Conservation (phyloP, 2,797 vertebrate genomes). For the Eulemur coronatus region DNA sequence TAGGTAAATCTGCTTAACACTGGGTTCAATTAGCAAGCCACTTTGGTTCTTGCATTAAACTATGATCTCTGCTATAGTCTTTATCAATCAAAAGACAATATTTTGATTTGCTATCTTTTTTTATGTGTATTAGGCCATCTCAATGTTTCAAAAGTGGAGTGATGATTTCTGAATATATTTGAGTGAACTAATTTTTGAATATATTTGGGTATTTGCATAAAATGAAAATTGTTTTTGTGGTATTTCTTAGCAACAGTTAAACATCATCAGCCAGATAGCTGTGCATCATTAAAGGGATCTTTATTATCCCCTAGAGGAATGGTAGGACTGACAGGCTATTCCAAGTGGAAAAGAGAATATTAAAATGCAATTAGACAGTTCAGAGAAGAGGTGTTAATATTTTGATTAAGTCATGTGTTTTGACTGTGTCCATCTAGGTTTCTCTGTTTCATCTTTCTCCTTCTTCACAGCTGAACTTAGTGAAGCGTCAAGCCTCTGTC, state of each 20-base stretch:
- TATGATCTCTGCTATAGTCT: neutral
- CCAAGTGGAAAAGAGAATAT: neutral
- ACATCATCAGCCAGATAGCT: neutral
- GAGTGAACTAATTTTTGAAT: neutral
- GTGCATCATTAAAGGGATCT: neutral
- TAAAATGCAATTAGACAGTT: slow-evolving; percentile 5
- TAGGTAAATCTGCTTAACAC: neutral
- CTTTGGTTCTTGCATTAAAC: neutral
- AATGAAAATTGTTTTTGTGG: neutral
- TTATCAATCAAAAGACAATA: neutral
- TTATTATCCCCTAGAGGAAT: neutral
- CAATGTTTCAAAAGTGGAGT: neutral
- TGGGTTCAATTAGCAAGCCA: neutral
- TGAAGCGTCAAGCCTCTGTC: neutral
- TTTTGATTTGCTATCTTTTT: neutral
- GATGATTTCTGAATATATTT: neutral
- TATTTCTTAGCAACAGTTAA: slow-evolving; percentile 17
- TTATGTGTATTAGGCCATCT: neutral
- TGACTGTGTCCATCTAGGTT: neutral
- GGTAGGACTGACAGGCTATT: neutral
- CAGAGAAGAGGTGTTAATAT: neutral
- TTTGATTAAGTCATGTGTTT: neutral
- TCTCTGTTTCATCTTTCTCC: neutral
- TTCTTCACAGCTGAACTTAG: neutral
- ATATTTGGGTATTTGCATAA: neutral